A percentile compares a stretch with the other conserved stretches of the same genome.
Conservation (phyloP, 92 coral and sea anemone species). For the Epizoanthus scotinus region DNA sequence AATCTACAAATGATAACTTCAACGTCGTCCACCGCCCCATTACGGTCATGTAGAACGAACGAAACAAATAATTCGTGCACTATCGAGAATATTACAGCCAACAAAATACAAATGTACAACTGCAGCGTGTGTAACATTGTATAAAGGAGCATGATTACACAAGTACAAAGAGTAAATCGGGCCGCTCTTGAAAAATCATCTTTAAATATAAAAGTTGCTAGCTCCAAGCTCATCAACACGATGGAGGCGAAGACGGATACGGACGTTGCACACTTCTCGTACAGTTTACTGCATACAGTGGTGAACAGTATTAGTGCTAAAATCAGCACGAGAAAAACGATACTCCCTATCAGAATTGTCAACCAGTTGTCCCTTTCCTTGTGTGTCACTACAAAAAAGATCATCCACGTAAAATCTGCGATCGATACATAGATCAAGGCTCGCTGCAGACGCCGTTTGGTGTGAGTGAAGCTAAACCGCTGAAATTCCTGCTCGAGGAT, state of each 20-base stretch:
- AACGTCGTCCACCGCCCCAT: constrained; percentile 23
- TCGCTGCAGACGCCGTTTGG: constrained; percentile 86
- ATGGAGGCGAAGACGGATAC: constrained; percentile 83
- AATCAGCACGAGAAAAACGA: constrained; percentile 72
- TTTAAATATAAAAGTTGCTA: constrained; percentile 71
- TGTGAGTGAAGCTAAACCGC: constrained; percentile 85
- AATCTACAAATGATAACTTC: constrained; percentile 75
- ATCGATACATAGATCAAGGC: constrained; percentile 79
- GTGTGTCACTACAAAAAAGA: constrained; percentile 82
- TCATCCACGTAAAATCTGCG: constrained; percentile 82
- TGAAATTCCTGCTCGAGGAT: constrained; percentile 96
- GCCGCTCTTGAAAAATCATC: constrained; percentile 81
- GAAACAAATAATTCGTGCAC: constrained; percentile 87
- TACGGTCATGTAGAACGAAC: constrained; percentile 28
- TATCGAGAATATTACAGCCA: constrained; percentile 82
- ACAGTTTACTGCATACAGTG: constrained; percentile 77
- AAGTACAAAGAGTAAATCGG: constrained; percentile 90
- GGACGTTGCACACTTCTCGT: constrained; percentile 78
- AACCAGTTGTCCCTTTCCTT: constrained; percentile 52
- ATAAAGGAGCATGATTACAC: constrained; percentile 87
- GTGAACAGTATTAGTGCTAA: constrained; percentile 74
- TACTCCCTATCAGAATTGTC: constrained; percentile 75
- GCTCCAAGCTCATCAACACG: constrained; percentile 77
- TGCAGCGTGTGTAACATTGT: constrained; percentile 93
- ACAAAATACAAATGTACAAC: constrained; percentile 85